These are phyloP conservation scores for Cinara cedri DNA, from an alignment of 2,888 invertebrate genomes.

Conservation along the genomic window DNA sequence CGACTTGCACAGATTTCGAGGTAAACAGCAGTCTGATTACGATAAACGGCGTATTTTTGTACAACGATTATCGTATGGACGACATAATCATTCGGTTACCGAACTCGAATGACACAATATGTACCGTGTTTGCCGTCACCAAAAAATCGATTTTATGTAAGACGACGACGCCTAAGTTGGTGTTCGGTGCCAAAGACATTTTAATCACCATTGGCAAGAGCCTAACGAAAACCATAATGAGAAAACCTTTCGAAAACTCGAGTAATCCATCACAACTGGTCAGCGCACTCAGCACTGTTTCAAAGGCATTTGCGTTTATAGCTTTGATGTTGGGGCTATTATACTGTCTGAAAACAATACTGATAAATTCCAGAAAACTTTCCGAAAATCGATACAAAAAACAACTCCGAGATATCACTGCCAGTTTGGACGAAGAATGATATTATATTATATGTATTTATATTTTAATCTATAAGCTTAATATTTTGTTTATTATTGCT, in stretches of 20 bases:
- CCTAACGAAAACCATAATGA: not conserved
- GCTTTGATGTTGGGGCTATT: not conserved
- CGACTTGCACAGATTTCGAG: not conserved
- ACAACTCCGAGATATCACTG: conserved; percentile 7
- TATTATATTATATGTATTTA: too few relatives aligned
- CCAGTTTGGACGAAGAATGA: not conserved
- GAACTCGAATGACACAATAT: not conserved
- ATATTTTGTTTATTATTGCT: too few relatives aligned
- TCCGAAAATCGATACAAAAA: not conserved
- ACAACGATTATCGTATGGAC: not conserved
- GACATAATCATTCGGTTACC: not conserved
- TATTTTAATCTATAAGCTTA: too few relatives aligned
- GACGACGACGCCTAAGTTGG: too few relatives aligned
- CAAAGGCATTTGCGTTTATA: not conserved
- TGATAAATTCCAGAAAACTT: not conserved
- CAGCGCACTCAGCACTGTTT: not conserved
- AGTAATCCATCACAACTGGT: not conserved
- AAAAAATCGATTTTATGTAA: not conserved
- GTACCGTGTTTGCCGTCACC: not conserved
- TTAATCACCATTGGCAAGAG: not conserved
- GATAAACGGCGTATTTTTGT: not conserved
- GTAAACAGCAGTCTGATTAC: not conserved
- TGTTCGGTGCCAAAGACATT: not conserved
- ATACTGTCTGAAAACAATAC: not conserved
- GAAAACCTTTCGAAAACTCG: not conserved